Conservation (phyloP, 2,113 vertebrate species). For the Crotalus horridus region DNA sequence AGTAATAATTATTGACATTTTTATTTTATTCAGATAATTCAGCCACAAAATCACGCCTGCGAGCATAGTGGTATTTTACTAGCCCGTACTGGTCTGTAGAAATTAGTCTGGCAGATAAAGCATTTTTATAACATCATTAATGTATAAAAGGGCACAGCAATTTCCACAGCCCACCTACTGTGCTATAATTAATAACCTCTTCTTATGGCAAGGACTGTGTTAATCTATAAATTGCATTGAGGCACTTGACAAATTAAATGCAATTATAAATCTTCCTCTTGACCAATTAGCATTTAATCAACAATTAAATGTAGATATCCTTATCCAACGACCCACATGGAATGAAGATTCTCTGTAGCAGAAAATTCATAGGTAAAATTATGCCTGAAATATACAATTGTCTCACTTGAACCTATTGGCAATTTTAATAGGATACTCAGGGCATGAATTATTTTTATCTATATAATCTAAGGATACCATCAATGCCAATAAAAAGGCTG, state of each 20-base stretch:
- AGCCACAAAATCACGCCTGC: conserved; percentile 43
- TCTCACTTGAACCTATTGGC: not conserved
- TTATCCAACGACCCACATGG: conserved; percentile 27
- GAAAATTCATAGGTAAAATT: conserved; percentile 14
- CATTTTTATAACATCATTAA: conserved; percentile 17
- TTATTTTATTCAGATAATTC: conserved; percentile 43
- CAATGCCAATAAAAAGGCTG: not conserved
- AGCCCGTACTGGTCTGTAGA: conserved; percentile 37
- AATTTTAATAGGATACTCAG: not conserved
- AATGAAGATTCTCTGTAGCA: conserved; percentile 28
- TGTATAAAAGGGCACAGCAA: conserved; percentile 28
- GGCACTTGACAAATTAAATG: conserved; percentile 44
- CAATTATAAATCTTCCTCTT: conserved; percentile 38
- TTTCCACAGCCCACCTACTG: conserved; percentile 29
- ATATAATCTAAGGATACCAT: not conserved
- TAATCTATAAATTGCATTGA: conserved; percentile 43
- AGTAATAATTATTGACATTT: conserved; percentile 48
- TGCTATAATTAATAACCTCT: conserved; percentile 51
- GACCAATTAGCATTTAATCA: conserved; percentile 52
- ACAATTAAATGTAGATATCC: conserved; percentile 46
- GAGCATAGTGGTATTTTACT: conserved; percentile 34
- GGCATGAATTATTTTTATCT: not conserved
- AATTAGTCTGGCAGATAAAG: conserved; percentile 35
- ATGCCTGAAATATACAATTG: not conserved
- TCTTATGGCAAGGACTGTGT: conserved; percentile 39